phyloP scores from a whole-genome alignment of 2,797 vertebrate species.

The Rhinatrema bivittatum region DNA sequence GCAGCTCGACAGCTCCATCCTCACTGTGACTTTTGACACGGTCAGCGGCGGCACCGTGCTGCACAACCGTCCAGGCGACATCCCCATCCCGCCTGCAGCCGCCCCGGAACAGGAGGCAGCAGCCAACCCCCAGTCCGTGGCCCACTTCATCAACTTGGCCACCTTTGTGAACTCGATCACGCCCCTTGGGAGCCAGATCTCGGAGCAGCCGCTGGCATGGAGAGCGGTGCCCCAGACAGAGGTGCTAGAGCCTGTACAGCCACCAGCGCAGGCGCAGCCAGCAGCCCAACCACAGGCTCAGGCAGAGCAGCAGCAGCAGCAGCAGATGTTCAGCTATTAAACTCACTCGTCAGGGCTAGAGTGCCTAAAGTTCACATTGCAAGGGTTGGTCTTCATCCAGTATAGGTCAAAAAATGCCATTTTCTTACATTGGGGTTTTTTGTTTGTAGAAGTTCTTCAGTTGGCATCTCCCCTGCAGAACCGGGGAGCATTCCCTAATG shows the following conservation, averaged over 20 bases:
- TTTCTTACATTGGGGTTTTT: background rate
- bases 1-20: constrained; percentile 90
- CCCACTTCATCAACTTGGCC: constrained; percentile 93
- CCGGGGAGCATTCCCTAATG: constrained; percentile 21
- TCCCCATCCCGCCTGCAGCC: constrained; percentile 51
- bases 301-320: constrained; percentile 46
- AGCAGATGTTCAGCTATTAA: constrained; percentile 92
- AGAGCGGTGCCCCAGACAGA: constrained; percentile 70
- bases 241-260: constrained; percentile 48
- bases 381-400: constrained; percentile 24
- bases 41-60: constrained; percentile 86
- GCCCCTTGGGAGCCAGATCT: constrained; percentile 70
- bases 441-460: background rate
- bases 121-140: constrained; percentile 70
- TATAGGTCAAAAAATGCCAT: constrained; percentile 46
- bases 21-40: constrained; percentile 90
- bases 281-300: constrained; percentile 35
- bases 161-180: constrained; percentile 90
- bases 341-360: background rate
- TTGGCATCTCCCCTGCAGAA: constrained; percentile 8
- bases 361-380: accelerated
- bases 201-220: constrained; percentile 79
- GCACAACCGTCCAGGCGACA: constrained; percentile 78
- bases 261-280: constrained; percentile 33
- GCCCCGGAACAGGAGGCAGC: constrained; percentile 59